Evolutionary conservation across 1,140 invertebrate species (phyloP), one percentile per base, ranked within the genome.

Genomic region (Bombus consobrinus): DNA sequence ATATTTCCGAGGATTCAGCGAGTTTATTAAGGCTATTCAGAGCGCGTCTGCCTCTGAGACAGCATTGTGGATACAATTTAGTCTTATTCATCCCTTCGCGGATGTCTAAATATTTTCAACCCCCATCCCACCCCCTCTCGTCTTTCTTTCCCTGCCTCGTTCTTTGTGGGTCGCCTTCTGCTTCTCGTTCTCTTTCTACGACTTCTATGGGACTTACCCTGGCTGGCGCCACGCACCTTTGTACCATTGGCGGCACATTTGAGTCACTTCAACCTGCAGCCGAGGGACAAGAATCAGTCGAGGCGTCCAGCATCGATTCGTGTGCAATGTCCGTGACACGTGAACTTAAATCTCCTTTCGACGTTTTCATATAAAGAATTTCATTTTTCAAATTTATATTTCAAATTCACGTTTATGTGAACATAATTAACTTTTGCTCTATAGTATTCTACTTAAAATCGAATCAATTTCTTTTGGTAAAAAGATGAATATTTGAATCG

Each of bases 21-120:
- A 94, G 94, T 95, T 95, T 95, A 95, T 95, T 95, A 95, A 95
- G 94, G 94, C 94, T 94, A 95, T 95, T 95, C 94, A 95, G 92
- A 93, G 88, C 91, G 88, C 91, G 89, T 94, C 90, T 89, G 93
- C 93, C 91, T 93, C 93, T 93, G 93, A 94, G 94, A 93, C 93
- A 93, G 93, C 93, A 95, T 95, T 95, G 93, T 95, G 92, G 93
- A 94, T 94, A 95, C 94, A 95, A 95, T 95, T 95, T 95, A 94
- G 94, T 93, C 94, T 95, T 93, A 95, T 95, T 95, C 94, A 95
- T 94, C 91, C 92, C 92, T 92, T 91, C 90, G 93, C 89, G 91
- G 92, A 94, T 93, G 92, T 95, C 94, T 95, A 94, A 95, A 95
- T 95, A 95, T 95, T 94, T 94, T 95, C 93, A 93, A 94, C 93